phyloP scores from a whole-genome alignment of 1,140 invertebrate genomes.

The Trissolcus basalis region DNA sequence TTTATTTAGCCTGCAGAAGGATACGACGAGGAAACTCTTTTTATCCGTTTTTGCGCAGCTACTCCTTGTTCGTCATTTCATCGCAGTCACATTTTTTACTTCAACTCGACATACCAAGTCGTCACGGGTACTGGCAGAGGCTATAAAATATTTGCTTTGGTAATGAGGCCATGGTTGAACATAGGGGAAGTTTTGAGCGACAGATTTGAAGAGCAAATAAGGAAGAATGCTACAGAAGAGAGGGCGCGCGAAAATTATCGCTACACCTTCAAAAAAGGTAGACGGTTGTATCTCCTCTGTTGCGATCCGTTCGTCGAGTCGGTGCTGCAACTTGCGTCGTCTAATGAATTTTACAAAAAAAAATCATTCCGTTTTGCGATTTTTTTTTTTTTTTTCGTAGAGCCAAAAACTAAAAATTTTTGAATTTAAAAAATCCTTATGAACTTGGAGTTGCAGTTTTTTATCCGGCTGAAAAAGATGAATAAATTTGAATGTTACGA shows the following conservation, averaged over 20 bases:
- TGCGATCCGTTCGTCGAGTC: conserved; percentile 56
- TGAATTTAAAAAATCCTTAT: no score
- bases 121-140: conserved; percentile 67
- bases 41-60: conserved; percentile 50
- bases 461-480: no score
- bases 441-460: no score
- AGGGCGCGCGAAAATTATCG: conserved; percentile 66
- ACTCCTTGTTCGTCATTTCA: conserved; percentile 46
- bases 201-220: conserved; percentile 73
- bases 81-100: conserved; percentile 55
- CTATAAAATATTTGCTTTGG: conserved; percentile 77
- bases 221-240: conserved; percentile 61
- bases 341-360: no score
- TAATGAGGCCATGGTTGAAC: conserved; percentile 75
- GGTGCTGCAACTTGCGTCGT: conserved; percentile 52
- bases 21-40: conserved; percentile 35
- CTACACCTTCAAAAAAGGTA: conserved; percentile 62
- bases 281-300: conserved; percentile 58
- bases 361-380: no score
- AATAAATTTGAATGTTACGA: no score
- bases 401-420: no score
- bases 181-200: conserved; percentile 60
- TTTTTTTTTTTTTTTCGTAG: no score
- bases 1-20: conserved; percentile 56
- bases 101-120: conserved; percentile 55